Evolutionary conservation across 2,113 vertebrate species (phyloP).

Genomic region (Acanthochromis polyacanthus): DNA sequence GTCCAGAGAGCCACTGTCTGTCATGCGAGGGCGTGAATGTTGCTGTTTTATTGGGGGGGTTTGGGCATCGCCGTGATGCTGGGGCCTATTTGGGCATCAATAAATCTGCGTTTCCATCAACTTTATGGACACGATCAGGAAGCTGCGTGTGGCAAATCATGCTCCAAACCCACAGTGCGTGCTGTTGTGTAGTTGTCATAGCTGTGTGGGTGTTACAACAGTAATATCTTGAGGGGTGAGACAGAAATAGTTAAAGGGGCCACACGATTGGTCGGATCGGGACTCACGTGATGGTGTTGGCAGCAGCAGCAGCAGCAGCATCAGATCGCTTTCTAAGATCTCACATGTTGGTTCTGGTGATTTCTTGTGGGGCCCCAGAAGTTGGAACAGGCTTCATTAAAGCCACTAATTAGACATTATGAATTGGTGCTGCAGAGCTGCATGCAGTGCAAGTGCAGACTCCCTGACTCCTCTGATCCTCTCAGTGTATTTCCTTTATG

Average conservation of each 20-base stretch:
- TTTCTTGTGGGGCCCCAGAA: constrained; percentile 14
- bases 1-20: constrained; percentile 29
- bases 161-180: neutral
- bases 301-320: constrained; percentile 62
- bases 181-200: constrained; percentile 58
- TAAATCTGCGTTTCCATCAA: constrained; percentile 25
- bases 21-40: constrained; percentile 44
- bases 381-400: constrained; percentile 24
- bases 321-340: constrained; percentile 44
- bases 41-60: constrained; percentile 22
- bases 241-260: constrained; percentile 80
- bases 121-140: constrained; percentile 32
- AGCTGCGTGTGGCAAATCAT: constrained; percentile 9
- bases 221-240: constrained; percentile 63
- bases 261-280: constrained; percentile 74
- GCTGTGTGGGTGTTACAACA: constrained; percentile 66
- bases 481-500: constrained; percentile 41
- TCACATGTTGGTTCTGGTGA: constrained; percentile 45
- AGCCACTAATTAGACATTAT: constrained; percentile 10
- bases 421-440: constrained; percentile 24
- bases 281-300: constrained; percentile 78
- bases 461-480: constrained; percentile 40
- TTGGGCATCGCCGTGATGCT: constrained; percentile 45
- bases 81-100: constrained; percentile 42
- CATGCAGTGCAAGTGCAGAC: constrained; percentile 33